Percentiles rank a stretch among this genome's conserved stretches.
These are phyloP conservation scores for Cyclophora punctaria DNA, from an alignment of 2,888 invertebrate species.

Conservation along the genomic window DNA sequence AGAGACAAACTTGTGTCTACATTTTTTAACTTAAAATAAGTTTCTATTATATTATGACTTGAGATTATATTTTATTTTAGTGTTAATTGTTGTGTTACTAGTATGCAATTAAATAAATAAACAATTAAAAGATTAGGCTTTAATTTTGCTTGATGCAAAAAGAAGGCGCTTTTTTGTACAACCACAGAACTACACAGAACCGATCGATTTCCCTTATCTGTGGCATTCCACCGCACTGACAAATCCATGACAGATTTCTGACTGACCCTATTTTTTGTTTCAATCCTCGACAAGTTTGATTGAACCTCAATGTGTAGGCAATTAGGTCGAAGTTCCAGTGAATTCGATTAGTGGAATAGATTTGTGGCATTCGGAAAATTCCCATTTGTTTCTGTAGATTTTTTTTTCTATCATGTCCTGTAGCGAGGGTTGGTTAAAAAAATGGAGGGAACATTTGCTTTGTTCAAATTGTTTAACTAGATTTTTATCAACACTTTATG, in stretches of 20 bases:
- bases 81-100: no score
- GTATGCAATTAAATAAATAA: no score
- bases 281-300: constrained; percentile 5
- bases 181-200: no score
- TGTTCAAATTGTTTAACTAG: neutral
- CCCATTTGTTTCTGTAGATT: constrained; percentile 17
- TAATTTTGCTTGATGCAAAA: no score
- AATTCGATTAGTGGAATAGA: constrained; percentile 9
- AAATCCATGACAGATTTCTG: constrained; percentile 39
- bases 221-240: constrained; percentile 31
- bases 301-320: constrained; percentile 1
- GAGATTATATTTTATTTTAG: no score
- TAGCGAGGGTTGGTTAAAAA: constrained; percentile 15
- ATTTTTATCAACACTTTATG: neutral
- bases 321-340: constrained; percentile 15
- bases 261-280: constrained; percentile 22
- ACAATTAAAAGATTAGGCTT: no score
- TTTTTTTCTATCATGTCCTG: constrained; percentile 19
- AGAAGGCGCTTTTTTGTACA: no score
- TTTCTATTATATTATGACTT: no score
- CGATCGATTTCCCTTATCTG: constrained; percentile 26
- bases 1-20: no score
- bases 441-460: constrained; percentile 1
- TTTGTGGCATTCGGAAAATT: constrained; percentile 32
- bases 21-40: no score